Evolutionary conservation across 1,140 invertebrate genomes (phyloP), one percentile per base, ranked within the genome.

Genomic region (Euborellia annulipes): DNA sequence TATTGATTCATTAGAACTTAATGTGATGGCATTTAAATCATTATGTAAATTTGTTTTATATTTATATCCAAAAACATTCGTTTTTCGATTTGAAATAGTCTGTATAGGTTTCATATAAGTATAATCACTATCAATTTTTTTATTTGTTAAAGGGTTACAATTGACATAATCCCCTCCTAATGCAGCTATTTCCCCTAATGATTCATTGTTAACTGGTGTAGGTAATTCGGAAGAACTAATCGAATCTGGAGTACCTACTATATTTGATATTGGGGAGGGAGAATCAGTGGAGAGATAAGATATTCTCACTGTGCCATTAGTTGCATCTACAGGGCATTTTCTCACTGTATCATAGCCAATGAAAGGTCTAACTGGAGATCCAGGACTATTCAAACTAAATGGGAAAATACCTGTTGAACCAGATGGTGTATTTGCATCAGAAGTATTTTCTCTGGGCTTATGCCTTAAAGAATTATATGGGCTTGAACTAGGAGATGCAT

Each of bases 311-410:
- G 58, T 62, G 7, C 62, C 59, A 41, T 52, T 59, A 21, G 56
- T 57, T 1, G 57, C 59, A 50, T 61, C 57, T 2, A 62, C 58
- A 7, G 52, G 50, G 50, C 57, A 55, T 41, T 63, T 52, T 19
- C 47, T 46, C 27, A 38, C 48, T 47, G 23, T 54, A 43, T 53
- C 58, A 51, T 19, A 47, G 37, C 47, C 50, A 11, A 49, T 55
- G 22, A 67, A 64, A 1, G 64, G 59, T 48, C 68, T 68, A 13
- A 66, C 57, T 0, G 72, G 72, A 3, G 71, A 73, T 23, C 66
- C 62, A 2, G 75, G 72, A 58, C 71, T 75, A 51, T 73, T 72
- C 2, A 74, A 48, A 30, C 68, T 73, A 40, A 76, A 68, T 0
- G 73, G 70, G 48, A 75, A 76, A 0, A 72, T 71, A 0, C 67